Conservation (phyloP, 2,113 vertebrate genomes). For the Guaruba guarouba region DNA sequence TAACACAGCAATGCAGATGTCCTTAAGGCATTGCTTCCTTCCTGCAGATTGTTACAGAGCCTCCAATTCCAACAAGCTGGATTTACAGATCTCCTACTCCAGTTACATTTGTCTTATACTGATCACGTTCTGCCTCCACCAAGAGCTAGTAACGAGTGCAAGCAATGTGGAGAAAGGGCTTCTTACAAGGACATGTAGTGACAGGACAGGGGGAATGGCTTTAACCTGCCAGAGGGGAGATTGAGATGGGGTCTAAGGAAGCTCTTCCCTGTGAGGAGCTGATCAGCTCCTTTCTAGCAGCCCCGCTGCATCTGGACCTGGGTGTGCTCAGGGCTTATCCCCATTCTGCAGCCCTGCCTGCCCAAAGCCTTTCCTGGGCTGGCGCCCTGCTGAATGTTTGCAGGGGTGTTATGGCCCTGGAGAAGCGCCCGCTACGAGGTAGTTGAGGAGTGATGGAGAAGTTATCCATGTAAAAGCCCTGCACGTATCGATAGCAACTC, state of each 20-base stretch:
- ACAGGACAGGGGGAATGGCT: neutral
- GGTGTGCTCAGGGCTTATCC: neutral
- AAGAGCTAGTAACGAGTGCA: neutral
- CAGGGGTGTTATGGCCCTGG: neutral
- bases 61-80: neutral
- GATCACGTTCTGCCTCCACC: neutral
- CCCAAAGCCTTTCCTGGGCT: neutral
- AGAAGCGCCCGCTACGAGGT: neutral
- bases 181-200: neutral
- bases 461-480: neutral
- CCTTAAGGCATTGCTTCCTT: neutral
- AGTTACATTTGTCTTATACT: neutral
- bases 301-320: fast-evolving
- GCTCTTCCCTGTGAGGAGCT: neutral
- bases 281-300: neutral
- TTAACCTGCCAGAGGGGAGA: neutral
- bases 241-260: neutral
- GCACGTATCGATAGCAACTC: neutral
- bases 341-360: neutral
- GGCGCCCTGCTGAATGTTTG: neutral
- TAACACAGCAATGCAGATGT: neutral
- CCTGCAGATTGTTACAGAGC: neutral
- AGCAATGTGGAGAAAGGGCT: neutral
- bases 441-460: neutral
- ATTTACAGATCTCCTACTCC: neutral